Evolutionary conservation across 2,113 vertebrate species (phyloP).

Genomic region (Rhynchomys soricoides): DNA sequence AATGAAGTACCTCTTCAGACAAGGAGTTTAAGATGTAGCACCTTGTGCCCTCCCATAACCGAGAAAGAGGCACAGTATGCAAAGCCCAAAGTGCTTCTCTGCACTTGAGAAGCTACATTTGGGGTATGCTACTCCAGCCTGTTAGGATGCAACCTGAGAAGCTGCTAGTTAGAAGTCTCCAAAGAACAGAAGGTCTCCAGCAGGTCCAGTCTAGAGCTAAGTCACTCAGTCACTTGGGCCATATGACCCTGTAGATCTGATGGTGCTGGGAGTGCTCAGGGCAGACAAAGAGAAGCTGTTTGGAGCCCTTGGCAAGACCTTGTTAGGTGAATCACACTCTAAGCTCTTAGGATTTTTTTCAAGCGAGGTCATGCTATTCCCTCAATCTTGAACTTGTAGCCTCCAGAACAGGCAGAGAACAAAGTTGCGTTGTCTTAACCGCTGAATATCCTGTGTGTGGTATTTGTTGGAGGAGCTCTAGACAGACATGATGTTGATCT

Average conservation of each 20-base stretch:
- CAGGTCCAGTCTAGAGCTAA: background rate
- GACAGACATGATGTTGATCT: background rate
- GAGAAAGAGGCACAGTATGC: background rate
- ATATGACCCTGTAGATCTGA: fast-evolving
- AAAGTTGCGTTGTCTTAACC: background rate
- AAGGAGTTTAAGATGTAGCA: background rate
- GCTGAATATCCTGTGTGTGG: background rate
- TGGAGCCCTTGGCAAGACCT: background rate
- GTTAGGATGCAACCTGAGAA: background rate
- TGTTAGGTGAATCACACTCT: background rate
- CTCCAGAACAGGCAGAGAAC: background rate
- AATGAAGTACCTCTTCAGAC: background rate
- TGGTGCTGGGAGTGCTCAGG: fast-evolving
- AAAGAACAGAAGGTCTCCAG: background rate
- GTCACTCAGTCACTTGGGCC: background rate
- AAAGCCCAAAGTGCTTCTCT: background rate
- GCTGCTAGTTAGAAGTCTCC: too few relatives aligned
- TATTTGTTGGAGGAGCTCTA: background rate
- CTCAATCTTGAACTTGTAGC: background rate
- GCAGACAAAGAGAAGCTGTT: background rate
- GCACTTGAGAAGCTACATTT: background rate
- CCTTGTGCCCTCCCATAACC: background rate
- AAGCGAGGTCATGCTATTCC: background rate
- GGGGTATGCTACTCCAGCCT: background rate
- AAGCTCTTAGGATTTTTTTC: background rate